Conservation (phyloP, 2,888 invertebrate species). For the Sphaerophoria taeniata region DNA sequence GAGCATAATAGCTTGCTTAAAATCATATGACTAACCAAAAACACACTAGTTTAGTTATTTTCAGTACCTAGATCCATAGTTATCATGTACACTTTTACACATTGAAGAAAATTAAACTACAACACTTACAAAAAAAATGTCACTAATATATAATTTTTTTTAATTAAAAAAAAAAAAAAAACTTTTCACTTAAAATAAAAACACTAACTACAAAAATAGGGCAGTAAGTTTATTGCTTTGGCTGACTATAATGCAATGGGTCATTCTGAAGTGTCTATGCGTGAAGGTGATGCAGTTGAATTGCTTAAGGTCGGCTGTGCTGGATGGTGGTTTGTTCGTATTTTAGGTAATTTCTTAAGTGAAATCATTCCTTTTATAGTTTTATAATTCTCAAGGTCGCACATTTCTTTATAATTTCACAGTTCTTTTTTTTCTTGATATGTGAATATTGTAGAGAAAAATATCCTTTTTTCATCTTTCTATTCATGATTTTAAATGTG, state of each 20-base stretch:
- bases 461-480: not conserved
- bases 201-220: slow-evolving; percentile 83
- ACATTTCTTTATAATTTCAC: not conserved
- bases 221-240: slow-evolving; percentile 92
- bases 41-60: too few species aligned
- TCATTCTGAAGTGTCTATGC: slow-evolving; percentile 94
- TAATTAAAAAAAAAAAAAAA: slow-evolving; percentile 24
- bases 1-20: too few species aligned
- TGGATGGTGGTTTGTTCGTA: slow-evolving; percentile 98
- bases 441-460: slow-evolving; percentile 1
- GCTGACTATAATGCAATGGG: slow-evolving; percentile 97
- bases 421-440: not conserved
- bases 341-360: slow-evolving; percentile 85
- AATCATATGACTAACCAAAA: too few species aligned
- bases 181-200: slow-evolving; percentile 46
- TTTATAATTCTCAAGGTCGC: slow-evolving; percentile 13
- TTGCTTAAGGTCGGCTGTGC: slow-evolving; percentile 96
- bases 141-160: slow-evolving; percentile 41
- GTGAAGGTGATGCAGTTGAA: slow-evolving; percentile 95
- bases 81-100: not conserved
- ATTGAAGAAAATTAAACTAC: not conserved
- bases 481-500: too few species aligned
- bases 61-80: not conserved
- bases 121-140: slow-evolving; percentile 27
- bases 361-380: slow-evolving; percentile 14